phyloP scores from a whole-genome alignment of 2,888 invertebrate genomes.

The Linyphia triangularis region DNA sequence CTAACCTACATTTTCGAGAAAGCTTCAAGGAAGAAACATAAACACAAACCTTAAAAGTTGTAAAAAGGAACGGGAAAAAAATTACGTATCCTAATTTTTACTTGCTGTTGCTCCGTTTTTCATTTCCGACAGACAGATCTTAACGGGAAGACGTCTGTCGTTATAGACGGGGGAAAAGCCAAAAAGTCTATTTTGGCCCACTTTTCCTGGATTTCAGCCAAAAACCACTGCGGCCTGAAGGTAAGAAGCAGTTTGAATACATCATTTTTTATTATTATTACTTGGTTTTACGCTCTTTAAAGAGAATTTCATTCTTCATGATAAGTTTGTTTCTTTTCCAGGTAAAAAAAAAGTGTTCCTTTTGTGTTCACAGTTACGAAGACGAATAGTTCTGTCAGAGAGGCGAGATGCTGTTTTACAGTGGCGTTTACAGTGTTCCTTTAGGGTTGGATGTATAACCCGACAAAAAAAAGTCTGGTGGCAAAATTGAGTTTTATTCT shows the following conservation, averaged over 20 bases:
- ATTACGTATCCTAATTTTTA: constrained; percentile 17
- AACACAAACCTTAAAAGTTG: constrained; percentile 45
- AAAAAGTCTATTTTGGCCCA: constrained; percentile 55
- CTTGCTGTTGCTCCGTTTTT: constrained; percentile 12
- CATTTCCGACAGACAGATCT: constrained; percentile 24
- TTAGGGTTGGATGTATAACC: background rate
- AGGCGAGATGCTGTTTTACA: background rate
- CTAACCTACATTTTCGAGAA: constrained; percentile 51
- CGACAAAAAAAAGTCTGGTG: background rate
- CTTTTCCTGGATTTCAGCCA: constrained; percentile 49
- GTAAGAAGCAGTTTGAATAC: constrained; percentile 15
- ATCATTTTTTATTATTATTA: constrained; percentile 10
- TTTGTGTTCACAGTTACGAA: constrained; percentile 35
- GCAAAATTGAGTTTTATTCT: background rate
- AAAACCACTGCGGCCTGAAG: constrained; percentile 57
- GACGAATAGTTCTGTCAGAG: constrained; percentile 26
- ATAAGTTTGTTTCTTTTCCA: constrained; percentile 33
- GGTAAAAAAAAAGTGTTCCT: background rate
- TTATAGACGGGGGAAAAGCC: constrained; percentile 48
- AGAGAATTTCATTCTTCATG: constrained; percentile 25
- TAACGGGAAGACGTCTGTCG: constrained; percentile 22
- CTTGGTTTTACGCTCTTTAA: constrained; percentile 8
- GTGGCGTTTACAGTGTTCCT: background rate
- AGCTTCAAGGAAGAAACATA: constrained; percentile 28
- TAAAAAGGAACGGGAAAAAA: background rate